Evolutionary conservation across 2,888 invertebrate species (phyloP).

Genomic region (Volucella zonaria): DNA sequence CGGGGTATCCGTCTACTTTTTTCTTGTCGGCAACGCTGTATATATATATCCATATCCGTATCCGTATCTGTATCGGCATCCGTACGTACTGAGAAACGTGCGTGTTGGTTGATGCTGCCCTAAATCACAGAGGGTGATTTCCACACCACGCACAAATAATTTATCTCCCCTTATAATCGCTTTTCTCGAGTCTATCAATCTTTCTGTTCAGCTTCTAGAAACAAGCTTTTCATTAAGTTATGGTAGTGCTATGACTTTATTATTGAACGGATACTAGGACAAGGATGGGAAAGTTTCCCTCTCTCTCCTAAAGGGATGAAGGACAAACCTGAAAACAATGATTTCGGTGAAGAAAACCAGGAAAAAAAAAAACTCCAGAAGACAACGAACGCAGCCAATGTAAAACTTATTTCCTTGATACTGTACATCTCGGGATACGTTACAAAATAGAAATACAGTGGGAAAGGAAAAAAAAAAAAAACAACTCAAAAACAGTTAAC

Average conservation of each 20-base stretch:
- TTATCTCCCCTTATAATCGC: slow-evolving; percentile 41
- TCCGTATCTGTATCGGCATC: neutral
- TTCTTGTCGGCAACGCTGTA: neutral
- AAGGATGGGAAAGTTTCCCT: neutral
- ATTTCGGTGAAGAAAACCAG: slow-evolving; percentile 5
- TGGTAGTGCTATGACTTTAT: slow-evolving; percentile 48
- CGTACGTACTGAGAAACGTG: slow-evolving; percentile 27
- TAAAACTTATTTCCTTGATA: slow-evolving; percentile 51
- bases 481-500: slow-evolving; percentile 4
- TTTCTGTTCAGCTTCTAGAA: neutral
- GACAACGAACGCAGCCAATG: slow-evolving; percentile 37
- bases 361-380: slow-evolving; percentile 9
- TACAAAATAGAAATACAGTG: neutral
- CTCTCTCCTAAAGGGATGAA: neutral
- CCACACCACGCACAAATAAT: slow-evolving; percentile 37
- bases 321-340: neutral
- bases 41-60: too few relatives aligned
- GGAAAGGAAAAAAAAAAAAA: neutral
- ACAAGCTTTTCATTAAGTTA: slow-evolving; percentile 40
- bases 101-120: slow-evolving; percentile 36
- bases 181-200: neutral
- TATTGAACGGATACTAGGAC: slow-evolving; percentile 22
- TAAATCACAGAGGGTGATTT: slow-evolving; percentile 37
- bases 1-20: slow-evolving; percentile 2
- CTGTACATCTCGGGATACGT: slow-evolving; percentile 38